Conservation (phyloP, 2,113 vertebrate species). For the Nyctibius bracteatus region DNA sequence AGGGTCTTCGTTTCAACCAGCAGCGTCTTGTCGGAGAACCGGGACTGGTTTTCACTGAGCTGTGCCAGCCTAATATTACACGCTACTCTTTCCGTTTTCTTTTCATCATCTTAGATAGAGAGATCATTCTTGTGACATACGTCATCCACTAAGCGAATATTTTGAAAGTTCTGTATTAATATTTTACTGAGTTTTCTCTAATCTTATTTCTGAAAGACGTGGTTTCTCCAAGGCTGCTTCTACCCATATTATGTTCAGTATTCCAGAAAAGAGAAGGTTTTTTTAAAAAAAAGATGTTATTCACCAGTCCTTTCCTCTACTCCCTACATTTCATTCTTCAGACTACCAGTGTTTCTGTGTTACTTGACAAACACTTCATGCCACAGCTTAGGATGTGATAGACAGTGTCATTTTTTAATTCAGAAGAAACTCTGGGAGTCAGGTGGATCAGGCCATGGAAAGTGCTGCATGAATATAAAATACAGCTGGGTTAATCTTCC, state of each 20-base stretch:
- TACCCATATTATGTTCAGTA: neutral
- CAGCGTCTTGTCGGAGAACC: neutral
- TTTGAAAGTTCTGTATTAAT: conserved; percentile 25
- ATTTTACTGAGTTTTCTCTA: conserved; percentile 41
- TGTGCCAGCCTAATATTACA: neutral
- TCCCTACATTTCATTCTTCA: neutral
- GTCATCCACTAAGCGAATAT: neutral
- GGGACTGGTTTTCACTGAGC: neutral
- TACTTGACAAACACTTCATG: neutral
- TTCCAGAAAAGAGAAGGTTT: neutral
- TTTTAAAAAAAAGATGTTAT: neutral
- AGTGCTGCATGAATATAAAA: conserved; percentile 21
- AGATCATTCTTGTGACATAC: neutral
- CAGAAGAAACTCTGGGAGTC: neutral
- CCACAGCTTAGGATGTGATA: conserved; percentile 18
- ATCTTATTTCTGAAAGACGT: conserved; percentile 2
- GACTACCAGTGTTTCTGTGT: neutral
- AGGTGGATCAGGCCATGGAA: neutral
- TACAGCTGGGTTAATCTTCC: neutral
- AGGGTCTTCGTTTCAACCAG: neutral
- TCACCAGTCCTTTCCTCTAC: neutral
- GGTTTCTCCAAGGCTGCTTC: neutral
- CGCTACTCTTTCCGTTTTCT: neutral
- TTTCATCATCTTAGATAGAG: neutral
- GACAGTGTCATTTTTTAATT: conserved; percentile 28